A percentile compares a stretch with the other conserved stretches of the same genome.
phyloP scores from a whole-genome alignment of 1,140 invertebrate genomes.

The Eufriesea mexicana region DNA sequence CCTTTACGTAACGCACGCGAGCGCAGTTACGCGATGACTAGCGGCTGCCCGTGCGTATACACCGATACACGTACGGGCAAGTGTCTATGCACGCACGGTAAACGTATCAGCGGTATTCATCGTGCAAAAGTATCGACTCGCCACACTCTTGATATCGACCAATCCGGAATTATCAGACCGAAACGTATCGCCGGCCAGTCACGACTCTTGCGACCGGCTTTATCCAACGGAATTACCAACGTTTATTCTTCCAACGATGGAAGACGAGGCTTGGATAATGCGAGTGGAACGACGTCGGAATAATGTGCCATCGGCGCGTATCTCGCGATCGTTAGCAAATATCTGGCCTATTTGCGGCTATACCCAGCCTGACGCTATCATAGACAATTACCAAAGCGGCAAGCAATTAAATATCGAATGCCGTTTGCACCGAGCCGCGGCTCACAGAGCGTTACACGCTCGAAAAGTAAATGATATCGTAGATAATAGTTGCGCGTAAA shows the following conservation, averaged over 20 bases:
- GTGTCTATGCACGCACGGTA: not conserved
- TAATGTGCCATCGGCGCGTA: not conserved
- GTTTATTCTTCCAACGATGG: not conserved
- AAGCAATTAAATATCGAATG: constrained; percentile 42
- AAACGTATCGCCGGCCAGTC: not conserved
- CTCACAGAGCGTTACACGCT: not conserved
- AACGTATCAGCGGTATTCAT: constrained; percentile 9
- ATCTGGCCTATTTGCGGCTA: constrained; percentile 1
- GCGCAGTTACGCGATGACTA: not conserved
- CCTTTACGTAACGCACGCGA: constrained; percentile 7
- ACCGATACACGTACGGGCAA: not conserved
- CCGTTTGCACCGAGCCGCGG: not conserved
- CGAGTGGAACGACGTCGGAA: not conserved
- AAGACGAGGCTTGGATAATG: constrained; percentile 1
- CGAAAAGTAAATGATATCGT: constrained; percentile 36
- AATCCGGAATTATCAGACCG: constrained; percentile 21
- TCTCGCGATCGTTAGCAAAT: constrained; percentile 24
- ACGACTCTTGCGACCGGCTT: not conserved
- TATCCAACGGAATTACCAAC: not conserved
- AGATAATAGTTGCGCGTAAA: constrained; percentile 45
- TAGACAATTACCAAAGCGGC: constrained; percentile 33
- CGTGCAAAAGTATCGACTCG: constrained; percentile 29
- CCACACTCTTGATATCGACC: constrained; percentile 11
- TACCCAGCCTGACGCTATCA: not conserved
- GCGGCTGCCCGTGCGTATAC: not conserved